Percentiles rank a stretch among this genome's conserved stretches.
These are phyloP conservation scores for Hylaeus anthracinus DNA, from an alignment of 1,140 invertebrate genomes.

Conservation along the genomic window DNA sequence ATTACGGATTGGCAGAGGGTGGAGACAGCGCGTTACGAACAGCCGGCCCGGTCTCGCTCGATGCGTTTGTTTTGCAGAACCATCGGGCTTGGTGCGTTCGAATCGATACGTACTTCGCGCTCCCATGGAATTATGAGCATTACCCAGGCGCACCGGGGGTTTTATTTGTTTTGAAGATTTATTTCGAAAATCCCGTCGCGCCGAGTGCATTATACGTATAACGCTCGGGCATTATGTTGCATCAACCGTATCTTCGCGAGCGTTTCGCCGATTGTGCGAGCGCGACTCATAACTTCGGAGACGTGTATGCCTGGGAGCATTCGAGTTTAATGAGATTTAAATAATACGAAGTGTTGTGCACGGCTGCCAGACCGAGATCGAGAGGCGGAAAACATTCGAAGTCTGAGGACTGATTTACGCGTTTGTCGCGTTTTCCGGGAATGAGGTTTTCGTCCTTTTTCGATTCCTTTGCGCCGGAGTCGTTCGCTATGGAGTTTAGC, in stretches of 20 bases:
- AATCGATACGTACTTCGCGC: constrained; percentile 51
- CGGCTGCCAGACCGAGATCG: neutral
- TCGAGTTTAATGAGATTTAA: constrained; percentile 27
- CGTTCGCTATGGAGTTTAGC: no score
- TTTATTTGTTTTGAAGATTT: constrained; percentile 61
- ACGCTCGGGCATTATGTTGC: constrained; percentile 17
- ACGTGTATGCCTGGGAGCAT: neutral
- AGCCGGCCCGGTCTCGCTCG: constrained; percentile 12
- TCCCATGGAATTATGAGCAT: constrained; percentile 61
- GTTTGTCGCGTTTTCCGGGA: neutral
- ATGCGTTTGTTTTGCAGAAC: constrained; percentile 56
- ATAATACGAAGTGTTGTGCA: constrained; percentile 12
- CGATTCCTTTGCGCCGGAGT: no score
- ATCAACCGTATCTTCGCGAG: constrained; percentile 5
- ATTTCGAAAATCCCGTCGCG: constrained; percentile 53
- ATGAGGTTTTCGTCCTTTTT: no score
- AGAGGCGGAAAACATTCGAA: no score
- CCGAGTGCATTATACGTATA: constrained; percentile 35
- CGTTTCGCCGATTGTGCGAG: constrained; percentile 2
- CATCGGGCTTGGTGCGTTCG: constrained; percentile 40
- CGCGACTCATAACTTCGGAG: neutral
- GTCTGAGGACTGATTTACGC: neutral
- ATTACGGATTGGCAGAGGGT: constrained; percentile 34
- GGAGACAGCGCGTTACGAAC: constrained; percentile 17
- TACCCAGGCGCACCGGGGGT: constrained; percentile 26